Percentiles rank a stretch among this genome's conserved stretches.
Conservation (phyloP, 2,797 vertebrate genomes). For the Mormyrops boulengeri region DNA sequence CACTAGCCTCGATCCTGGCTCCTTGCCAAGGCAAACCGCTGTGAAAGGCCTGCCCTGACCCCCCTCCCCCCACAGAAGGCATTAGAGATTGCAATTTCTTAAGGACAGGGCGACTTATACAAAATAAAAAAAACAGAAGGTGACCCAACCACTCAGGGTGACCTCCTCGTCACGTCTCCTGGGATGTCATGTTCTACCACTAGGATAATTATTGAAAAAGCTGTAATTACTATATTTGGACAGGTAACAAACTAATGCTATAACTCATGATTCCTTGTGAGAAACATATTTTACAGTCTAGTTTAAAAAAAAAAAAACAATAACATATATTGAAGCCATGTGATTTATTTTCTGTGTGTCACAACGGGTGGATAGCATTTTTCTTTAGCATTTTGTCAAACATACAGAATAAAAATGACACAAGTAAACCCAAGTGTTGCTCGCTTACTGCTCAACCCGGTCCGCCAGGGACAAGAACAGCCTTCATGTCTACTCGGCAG, state of each 20-base stretch:
- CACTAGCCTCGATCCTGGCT: neutral
- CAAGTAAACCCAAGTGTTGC: neutral
- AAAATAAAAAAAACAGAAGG: neutral
- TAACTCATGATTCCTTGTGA: neutral
- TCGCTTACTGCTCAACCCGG: neutral
- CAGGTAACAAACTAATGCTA: neutral
- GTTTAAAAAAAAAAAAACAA: neutral
- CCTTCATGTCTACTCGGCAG: neutral
- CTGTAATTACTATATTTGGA: neutral
- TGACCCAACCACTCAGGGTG: neutral
- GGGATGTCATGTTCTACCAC: neutral
- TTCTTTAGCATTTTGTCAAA: neutral
- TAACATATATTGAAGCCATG: neutral
- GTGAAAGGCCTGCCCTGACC: neutral
- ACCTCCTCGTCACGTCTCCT: neutral
- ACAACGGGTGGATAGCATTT: neutral
- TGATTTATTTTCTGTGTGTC: neutral
- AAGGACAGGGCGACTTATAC: neutral
- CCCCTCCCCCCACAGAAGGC: neutral
- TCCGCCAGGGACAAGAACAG: neutral
- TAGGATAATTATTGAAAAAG: neutral
- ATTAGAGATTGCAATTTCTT: conserved; percentile 10
- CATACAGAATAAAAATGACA: neutral
- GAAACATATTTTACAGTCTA: neutral
- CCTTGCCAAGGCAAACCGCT: neutral